Base-by-base conservation (phyloP, 2,113 vertebrate species). In the Orthonyx spaldingii region DNA sequence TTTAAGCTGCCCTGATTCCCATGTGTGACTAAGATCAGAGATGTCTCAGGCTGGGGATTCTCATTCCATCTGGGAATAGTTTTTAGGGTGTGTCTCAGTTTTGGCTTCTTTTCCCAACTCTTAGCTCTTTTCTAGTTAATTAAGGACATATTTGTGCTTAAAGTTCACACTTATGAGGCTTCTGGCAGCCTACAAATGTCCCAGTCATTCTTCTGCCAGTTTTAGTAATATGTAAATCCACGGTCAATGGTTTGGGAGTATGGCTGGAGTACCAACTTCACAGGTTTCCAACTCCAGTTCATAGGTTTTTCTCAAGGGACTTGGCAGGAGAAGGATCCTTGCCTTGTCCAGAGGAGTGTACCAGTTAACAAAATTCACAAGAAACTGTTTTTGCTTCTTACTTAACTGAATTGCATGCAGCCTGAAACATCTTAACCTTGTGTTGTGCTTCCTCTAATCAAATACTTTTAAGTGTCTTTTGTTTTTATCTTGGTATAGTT, bases 11-110 rank as follows among this genome's bases (percentile, higher is more conserved):
- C 56, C 7, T 64, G 82, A 71, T 92, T 92, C 56, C 85, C 92
- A 88, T 92, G 72, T 95, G 86, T 90, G 80, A 89, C 91, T 87
- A 19, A 93, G 93, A 96, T 96, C 86, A 95, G 94, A 96, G 90
- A 68, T 89, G 77, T 78, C 86, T 96, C 72, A 68, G 65, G 53
- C 88, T 89, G 92, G 79, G 55, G 91, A 68, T 91, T 89, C 90
- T 96, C 60, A 87, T 87, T 92, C 83, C 92, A 94, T 84, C 92
- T 97, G 90, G 92, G 88, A 96, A 94, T 96, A 69, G 18, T 77
- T 88, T 96, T 89, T 65, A 95, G 93, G 94, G 93, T 71, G 86
- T 86, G 95, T 89, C 94, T 93, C 76, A 75, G 44, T 90, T 96
- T 95, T 89, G 83, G 79, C 88, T 95, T 89, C 88, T 89, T 84